These are phyloP conservation scores for Drosophila nebulosa DNA, from an alignment of 1,140 invertebrate species.

Conservation along the genomic window DNA sequence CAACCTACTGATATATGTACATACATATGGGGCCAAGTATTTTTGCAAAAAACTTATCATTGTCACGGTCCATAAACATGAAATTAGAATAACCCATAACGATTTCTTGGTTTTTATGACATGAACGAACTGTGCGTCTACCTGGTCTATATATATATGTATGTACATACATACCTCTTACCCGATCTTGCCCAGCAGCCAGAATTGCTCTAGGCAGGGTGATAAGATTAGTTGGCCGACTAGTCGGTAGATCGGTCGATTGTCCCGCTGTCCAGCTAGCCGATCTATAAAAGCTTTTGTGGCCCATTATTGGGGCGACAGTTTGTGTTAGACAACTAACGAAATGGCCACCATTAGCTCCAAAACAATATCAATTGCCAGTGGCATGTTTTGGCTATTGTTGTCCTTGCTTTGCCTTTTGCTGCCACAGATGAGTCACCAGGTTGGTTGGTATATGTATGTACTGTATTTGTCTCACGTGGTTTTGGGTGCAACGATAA, in stretches of 20 bases:
- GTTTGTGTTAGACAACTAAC: background rate
- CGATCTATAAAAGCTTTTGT: background rate
- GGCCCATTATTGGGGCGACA: background rate
- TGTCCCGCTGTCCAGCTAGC: background rate
- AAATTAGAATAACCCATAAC: slow-evolving; percentile 10
- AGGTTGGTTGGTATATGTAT: slow-evolving; percentile 27
- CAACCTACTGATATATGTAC: background rate
- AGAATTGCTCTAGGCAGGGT: background rate
- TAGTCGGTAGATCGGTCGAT: background rate
- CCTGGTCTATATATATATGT: too few species aligned
- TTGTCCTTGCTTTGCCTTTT: slow-evolving; percentile 4
- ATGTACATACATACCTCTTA: too few species aligned
- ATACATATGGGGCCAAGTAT: background rate
- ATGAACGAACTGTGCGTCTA: background rate
- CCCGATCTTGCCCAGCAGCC: slow-evolving; percentile 1
- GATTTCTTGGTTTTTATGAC: background rate
- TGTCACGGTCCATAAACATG: slow-evolving; percentile 27
- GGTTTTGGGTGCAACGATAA: background rate
- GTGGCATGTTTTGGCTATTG: background rate
- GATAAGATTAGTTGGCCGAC: slow-evolving; percentile 5
- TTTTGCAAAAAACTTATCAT: slow-evolving; percentile 16
- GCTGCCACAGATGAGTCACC: slow-evolving; percentile 24
- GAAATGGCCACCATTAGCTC: background rate
- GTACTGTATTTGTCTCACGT: background rate
- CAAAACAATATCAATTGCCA: background rate